Percentiles rank a stretch among this genome's conserved stretches.
Conservation (phyloP, 1,140 invertebrate genomes). For the Aphis craccivora region DNA sequence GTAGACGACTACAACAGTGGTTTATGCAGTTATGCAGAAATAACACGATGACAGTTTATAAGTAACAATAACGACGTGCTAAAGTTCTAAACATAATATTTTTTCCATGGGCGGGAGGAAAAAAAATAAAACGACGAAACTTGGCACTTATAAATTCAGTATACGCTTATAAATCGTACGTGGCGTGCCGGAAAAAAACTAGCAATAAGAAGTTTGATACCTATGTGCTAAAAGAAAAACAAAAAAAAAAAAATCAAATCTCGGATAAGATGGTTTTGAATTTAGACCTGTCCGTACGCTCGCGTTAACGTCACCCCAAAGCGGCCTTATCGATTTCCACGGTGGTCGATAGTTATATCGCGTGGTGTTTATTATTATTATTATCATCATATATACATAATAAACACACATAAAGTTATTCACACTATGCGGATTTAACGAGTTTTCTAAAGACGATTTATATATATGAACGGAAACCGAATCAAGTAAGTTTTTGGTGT, state of each 20-base stretch:
- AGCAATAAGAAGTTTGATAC: neutral
- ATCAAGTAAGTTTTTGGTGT: slow-evolving; percentile 6
- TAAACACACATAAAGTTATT: slow-evolving; percentile 16
- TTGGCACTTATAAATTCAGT: neutral
- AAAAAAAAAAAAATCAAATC: neutral
- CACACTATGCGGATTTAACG: neutral
- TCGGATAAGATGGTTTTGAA: neutral
- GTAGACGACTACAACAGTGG: neutral
- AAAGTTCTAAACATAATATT: slow-evolving; percentile 5
- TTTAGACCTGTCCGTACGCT: neutral
- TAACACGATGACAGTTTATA: neutral
- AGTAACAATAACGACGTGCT: neutral
- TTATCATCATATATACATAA: neutral
- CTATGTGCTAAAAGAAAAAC: neutral
- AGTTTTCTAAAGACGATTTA: slow-evolving; percentile 35
- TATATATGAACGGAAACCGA: neutral
- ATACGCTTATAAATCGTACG: neutral
- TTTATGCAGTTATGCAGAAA: neutral
- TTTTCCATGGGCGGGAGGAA: neutral
- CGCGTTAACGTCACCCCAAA: neutral
- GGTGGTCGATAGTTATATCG: neutral
- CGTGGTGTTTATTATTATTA: neutral
- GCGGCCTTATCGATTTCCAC: neutral
- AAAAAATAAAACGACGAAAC: neutral
- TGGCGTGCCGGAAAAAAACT: neutral